Conservation (phyloP, 2,797 vertebrate genomes). For the Labroides dimidiatus region DNA sequence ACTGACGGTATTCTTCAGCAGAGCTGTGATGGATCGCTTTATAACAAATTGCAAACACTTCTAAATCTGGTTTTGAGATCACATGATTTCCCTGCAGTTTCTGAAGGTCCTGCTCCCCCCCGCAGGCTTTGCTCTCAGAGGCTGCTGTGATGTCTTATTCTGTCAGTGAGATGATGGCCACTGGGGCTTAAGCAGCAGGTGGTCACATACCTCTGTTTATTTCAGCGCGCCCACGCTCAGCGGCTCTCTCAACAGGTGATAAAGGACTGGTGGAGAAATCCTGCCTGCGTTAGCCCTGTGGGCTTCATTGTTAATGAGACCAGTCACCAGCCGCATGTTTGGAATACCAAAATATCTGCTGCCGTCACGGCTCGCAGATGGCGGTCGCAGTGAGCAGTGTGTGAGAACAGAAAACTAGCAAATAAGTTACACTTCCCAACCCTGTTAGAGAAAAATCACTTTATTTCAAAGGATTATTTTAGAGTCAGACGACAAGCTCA, state of each 20-base stretch:
- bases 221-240: conserved; percentile 44
- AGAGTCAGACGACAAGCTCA: background rate
- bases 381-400: conserved; percentile 14
- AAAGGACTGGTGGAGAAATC: conserved; percentile 61
- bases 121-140: conserved; percentile 15
- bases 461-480: background rate
- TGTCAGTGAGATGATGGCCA: conserved; percentile 61
- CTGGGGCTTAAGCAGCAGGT: conserved; percentile 51
- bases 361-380: conserved; percentile 33
- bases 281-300: conserved; percentile 43
- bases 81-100: background rate
- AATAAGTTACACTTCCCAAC: background rate
- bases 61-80: conserved; percentile 8
- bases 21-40: background rate
- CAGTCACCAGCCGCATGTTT: conserved; percentile 49
- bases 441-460: background rate
- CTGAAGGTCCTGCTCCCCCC: conserved; percentile 5
- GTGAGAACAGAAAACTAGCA: background rate
- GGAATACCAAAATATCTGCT: conserved; percentile 59
- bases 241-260: conserved; percentile 63
- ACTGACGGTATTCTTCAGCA: background rate
- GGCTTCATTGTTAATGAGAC: conserved; percentile 67
- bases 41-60: conserved; percentile 6
- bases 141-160: conserved; percentile 55
- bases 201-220: conserved; percentile 60